Percentiles rank a stretch among this genome's conserved stretches.
Conservation (phyloP, 2,113 vertebrate genomes). For the Oreotrochilus melanogaster region DNA sequence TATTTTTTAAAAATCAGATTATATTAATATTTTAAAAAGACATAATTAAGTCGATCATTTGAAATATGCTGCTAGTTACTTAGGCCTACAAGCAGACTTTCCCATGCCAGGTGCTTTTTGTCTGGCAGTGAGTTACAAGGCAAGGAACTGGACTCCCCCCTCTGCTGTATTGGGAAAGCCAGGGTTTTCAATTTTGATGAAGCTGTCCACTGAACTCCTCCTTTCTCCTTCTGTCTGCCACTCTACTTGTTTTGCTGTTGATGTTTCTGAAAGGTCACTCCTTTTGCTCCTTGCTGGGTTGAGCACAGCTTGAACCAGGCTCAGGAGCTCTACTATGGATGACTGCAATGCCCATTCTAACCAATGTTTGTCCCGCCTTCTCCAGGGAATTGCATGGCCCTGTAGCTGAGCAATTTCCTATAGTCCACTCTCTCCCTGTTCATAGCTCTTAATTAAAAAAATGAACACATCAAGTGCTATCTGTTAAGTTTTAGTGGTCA, state of each 20-base stretch:
- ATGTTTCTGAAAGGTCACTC: background rate
- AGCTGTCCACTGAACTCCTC: background rate
- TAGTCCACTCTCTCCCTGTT: background rate
- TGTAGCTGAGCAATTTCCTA: background rate
- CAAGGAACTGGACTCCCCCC: background rate
- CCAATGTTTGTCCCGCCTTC: background rate
- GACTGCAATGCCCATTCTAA: background rate
- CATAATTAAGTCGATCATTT: background rate
- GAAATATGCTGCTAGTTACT: background rate
- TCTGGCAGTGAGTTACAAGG: background rate
- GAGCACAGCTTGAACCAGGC: background rate
- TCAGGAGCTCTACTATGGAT: background rate
- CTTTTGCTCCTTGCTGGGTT: background rate
- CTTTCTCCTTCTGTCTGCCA: background rate
- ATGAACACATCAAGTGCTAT: background rate
- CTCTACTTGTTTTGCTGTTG: background rate
- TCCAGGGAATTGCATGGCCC: background rate
- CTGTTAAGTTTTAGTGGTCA: background rate
- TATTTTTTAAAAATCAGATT: background rate
- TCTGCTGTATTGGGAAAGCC: background rate
- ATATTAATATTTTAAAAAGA: background rate
- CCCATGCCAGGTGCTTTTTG: background rate
- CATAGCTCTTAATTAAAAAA: slow-evolving; percentile 32
- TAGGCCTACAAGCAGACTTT: background rate
- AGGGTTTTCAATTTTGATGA: background rate